Evolutionary conservation across 1,140 invertebrate genomes (phyloP), one percentile per base, ranked within the genome.

Genomic region (Samia ricini): DNA sequence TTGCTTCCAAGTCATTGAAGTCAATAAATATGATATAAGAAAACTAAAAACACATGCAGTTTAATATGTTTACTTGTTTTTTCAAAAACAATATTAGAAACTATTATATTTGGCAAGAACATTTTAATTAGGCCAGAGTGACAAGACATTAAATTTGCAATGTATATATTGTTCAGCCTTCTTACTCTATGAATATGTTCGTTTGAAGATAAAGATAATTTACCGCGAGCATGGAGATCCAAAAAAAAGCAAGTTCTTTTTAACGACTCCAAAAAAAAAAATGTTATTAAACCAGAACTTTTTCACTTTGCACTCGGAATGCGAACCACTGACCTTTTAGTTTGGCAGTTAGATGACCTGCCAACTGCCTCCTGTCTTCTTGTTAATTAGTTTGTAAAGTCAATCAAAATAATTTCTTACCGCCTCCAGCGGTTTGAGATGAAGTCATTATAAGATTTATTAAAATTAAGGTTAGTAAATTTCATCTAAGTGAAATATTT

Each of bases 301-400:
- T 36, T 33, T 29, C 20, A 12, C 12, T 29, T 23, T 23, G 4
- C 24, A 29, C 56, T 20, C 10, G 18, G 56, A 29, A 57, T 33
- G n/a, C 19, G 56, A 36, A 57, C 29, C 56, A 29, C 23, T 57
- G 56, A 36, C 8, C 56, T 29, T 29, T 42, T 57, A 57, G 33
- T 56, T 58, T 49, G 48, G 48, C 56, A 56, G 58, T 61, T 24
- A 18, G 26, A 64, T 64, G 50, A 54, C 36, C 63, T 51, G 22
- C 55, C 54, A 57, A 57, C 59, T 59, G 22, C 42, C 55, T 60
- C 57, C 42, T 61, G 60, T 65, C 59, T 65, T 29, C 54, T 19
- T 51, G 54, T 65, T 57, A 65, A 65, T 65, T 65, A 65, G 54
- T 65, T 65, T 65, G 57, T 52, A 65, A 65, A 65, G 64, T 65